These are phyloP conservation scores for Garra rufa DNA, from an alignment of 2,113 vertebrate genomes.

Conservation along the genomic window DNA sequence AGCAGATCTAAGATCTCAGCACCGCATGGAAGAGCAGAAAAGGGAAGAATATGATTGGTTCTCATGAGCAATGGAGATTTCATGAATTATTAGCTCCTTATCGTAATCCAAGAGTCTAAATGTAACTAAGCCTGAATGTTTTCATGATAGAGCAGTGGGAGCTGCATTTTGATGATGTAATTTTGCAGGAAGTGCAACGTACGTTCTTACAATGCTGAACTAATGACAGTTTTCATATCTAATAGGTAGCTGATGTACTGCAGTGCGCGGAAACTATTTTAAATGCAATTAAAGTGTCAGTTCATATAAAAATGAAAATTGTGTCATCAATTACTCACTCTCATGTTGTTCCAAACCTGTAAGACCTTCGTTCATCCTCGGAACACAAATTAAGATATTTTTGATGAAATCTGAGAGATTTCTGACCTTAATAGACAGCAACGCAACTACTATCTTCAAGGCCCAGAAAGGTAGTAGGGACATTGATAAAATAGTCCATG, in stretches of 20 bases:
- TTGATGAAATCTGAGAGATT: too few relatives aligned
- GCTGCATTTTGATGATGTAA: conserved; percentile 7
- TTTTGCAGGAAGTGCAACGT: not conserved
- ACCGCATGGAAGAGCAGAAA: conserved; percentile 11
- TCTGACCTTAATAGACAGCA: too few relatives aligned
- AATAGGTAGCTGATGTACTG: not conserved
- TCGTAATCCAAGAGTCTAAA: conserved; percentile 17
- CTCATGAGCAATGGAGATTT: conserved; percentile 21
- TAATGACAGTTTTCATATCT: not conserved
- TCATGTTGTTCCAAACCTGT: too few relatives aligned
- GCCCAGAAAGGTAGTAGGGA: too few relatives aligned
- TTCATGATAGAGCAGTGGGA: not conserved
- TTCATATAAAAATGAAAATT: too few relatives aligned
- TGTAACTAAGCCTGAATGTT: conserved; percentile 12
- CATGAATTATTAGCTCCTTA: conserved; percentile 49
- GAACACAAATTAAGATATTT: too few relatives aligned
- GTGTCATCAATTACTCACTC: too few relatives aligned
- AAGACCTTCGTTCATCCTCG: too few relatives aligned
- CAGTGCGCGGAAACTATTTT: not conserved
- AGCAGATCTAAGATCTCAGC: conserved; percentile 22
- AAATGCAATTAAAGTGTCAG: too few relatives aligned
- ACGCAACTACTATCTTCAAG: too few relatives aligned
- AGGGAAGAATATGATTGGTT: conserved; percentile 44
- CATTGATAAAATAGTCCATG: too few relatives aligned
- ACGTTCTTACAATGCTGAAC: not conserved